Evolutionary conservation across 2,888 invertebrate species (phyloP).

Genomic region (Lycaena phlaeas): DNA sequence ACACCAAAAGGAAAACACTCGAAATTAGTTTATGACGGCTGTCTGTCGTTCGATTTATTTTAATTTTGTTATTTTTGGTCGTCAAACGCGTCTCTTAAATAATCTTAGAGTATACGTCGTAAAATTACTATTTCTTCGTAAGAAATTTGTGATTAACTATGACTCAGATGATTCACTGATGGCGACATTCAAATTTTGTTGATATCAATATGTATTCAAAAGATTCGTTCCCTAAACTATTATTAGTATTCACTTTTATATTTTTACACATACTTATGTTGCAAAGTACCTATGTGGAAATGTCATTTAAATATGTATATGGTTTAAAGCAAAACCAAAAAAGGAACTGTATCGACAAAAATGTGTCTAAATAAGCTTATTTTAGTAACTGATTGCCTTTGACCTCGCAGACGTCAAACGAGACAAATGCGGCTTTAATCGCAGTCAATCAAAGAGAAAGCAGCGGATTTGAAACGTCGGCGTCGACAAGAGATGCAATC

Average conservation of each 20-base stretch:
- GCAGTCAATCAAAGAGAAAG: slow-evolving; percentile 70
- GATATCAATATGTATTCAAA: too few species aligned
- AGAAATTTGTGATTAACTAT: slow-evolving; percentile 53
- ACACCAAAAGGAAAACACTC: slow-evolving; percentile 68
- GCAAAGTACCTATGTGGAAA: too few species aligned
- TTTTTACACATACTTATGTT: too few species aligned
- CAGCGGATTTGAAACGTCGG: slow-evolving; percentile 56
- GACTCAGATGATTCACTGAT: slow-evolving; percentile 44
- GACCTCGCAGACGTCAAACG: slow-evolving; percentile 33
- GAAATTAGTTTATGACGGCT: slow-evolving; percentile 73
- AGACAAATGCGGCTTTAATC: slow-evolving; percentile 38
- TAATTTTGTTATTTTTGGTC: slow-evolving; percentile 69
- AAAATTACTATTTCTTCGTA: slow-evolving; percentile 49
- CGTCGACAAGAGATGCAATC: slow-evolving; percentile 71
- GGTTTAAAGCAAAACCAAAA: too few species aligned
- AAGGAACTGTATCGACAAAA: too few species aligned
- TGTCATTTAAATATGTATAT: too few species aligned
- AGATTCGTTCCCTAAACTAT: too few species aligned
- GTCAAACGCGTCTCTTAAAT: slow-evolving; percentile 53
- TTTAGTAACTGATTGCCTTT: slow-evolving; percentile 23
- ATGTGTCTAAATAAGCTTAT: slow-evolving; percentile 24
- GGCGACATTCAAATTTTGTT: too few species aligned
- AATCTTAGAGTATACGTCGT: slow-evolving; percentile 43
- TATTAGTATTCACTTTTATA: too few species aligned
- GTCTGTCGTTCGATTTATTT: slow-evolving; percentile 73